These are phyloP conservation scores for Neodontobutis hainanensis DNA, from an alignment of 2,113 vertebrate genomes.

Conservation along the genomic window DNA sequence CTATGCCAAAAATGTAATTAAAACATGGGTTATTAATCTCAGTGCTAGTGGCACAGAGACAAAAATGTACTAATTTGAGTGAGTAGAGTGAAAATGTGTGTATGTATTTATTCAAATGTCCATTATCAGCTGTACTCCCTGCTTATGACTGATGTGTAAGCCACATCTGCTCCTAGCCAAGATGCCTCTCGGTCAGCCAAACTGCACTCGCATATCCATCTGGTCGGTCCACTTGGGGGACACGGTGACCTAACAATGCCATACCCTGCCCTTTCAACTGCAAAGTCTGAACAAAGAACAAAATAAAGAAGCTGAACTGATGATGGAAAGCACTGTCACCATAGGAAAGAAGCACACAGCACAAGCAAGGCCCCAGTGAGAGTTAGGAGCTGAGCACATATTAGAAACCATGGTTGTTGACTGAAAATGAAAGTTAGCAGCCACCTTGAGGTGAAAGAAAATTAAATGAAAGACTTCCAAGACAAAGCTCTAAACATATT, in stretches of 20 bases:
- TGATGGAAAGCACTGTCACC: not conserved
- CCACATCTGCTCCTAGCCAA: constrained; percentile 57
- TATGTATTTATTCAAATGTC: constrained; percentile 14
- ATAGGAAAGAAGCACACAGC: not conserved
- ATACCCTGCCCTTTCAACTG: constrained; percentile 30
- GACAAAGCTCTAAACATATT: constrained; percentile 26
- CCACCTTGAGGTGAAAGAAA: constrained; percentile 28
- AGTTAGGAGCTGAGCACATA: not conserved
- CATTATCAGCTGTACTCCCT: constrained; percentile 55
- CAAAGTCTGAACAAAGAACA: constrained; percentile 19
- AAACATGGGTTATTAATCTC: constrained; percentile 74
- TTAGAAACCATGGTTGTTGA: constrained; percentile 29
- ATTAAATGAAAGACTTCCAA: constrained; percentile 42
- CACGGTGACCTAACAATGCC: constrained; percentile 38
- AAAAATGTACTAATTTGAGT: constrained; percentile 45
- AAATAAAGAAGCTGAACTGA: constrained; percentile 15
- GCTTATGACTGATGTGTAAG: constrained; percentile 61
- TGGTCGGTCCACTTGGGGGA: constrained; percentile 33
- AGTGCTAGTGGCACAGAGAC: constrained; percentile 58
- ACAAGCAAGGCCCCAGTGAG: not conserved
- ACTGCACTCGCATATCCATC: constrained; percentile 48
- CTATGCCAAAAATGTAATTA: constrained; percentile 69
- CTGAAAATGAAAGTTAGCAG: constrained; percentile 40
- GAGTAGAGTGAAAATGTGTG: constrained; percentile 27
- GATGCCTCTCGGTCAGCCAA: constrained; percentile 55